Base-by-base conservation (phyloP, 2,888 invertebrate genomes). In the Argynnis bischoffii region DNA sequence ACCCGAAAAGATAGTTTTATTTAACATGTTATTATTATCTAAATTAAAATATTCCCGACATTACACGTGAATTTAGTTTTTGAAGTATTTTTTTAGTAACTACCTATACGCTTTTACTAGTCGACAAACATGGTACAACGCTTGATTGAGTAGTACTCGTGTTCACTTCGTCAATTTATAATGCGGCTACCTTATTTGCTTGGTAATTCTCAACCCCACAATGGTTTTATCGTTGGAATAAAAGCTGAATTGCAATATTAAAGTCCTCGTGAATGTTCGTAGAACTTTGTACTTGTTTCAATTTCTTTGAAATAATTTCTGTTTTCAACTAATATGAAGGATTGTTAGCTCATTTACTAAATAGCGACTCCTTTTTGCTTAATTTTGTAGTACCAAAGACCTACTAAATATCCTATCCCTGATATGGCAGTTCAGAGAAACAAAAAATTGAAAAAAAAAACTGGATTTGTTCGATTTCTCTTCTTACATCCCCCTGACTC, bases 101-200 rank as follows among this genome's bases (percentile, higher is more conserved):
- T 50, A n/a, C 50, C 15, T 50, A n/a, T 50, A 59, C 13, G 26
- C 16, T 14, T 31, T 31, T 41, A 18, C 51, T 11, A 21, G 15
- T 16, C 21, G 15, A 31, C 69, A 69, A 69, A 61, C 69, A 53
- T 51, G 11, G 55, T 55, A 54, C 54, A 48, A 48, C 31, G 61
- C 18, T 61, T 57, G 70, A 65, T 63, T 68, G 65, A 64, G 67
- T 67, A 53, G 56, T 16, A 18, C 65, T 63, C 55, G 46, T 51
- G 35, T 55, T 48, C 51, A 31, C 61, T 26, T 65, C 63, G 57
- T 70, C 64, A 70, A 70, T 70, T 68, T 70, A 59, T 70, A 68
- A 68, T 68, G 70, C 47, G 61, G 31, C 47, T 41, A 41, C 54
- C 63, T 63, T 65, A 63, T 70, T 68, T 68, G 68, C 65, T 68